Base-by-base conservation (phyloP, 1,140 invertebrate species). In the Batillaria attramentaria region DNA sequence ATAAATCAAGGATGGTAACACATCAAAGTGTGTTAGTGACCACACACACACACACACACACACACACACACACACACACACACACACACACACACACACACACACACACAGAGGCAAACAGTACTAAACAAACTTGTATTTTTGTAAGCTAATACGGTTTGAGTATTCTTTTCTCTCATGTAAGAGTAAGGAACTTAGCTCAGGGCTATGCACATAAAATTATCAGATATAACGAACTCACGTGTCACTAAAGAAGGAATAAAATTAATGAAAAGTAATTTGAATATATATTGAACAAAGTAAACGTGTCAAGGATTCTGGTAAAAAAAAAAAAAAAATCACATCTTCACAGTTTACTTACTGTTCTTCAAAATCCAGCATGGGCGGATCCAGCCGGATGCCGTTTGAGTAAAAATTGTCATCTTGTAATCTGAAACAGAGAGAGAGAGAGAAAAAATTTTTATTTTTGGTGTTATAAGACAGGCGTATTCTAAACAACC, bases 281-380 rank as follows among this genome's bases (percentile, higher is more conserved):
- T 28, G 35, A 24, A 37, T 20, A 33, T 28, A 16, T 37, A 75
- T 31, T 39, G 3, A 18, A 62, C 31, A 35, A 28, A 33, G 70
- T 46, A 37, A 13, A 72, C 31, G n/a, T 43, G 10, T 57, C 8
- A 24, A 18, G 31, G 24, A 43, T 20, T 43, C 2, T 46, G 33
- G 8, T n/a, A 28, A 46, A n/a, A 18, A 33, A 35, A n/a, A 75
- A 37, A 77, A 82, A 70, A 62, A 24, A 39, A 2, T 24, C 31
- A 78, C 66, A 41, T n/a, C n/a, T n/a, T n/a, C n/a, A 2, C 18
- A 75, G 46, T 46, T 35, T 83, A 90, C 88, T 91, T 91, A 94
- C 94, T 94, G 93, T 87, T 94, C 91, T 89, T 93, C 92, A 91
- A 95, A 95, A 92, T 95, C 94, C 82, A 95, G 91, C 84, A 92